phyloP scores from a whole-genome alignment of 1,140 invertebrate species.

The Diuraphis noxia region DNA sequence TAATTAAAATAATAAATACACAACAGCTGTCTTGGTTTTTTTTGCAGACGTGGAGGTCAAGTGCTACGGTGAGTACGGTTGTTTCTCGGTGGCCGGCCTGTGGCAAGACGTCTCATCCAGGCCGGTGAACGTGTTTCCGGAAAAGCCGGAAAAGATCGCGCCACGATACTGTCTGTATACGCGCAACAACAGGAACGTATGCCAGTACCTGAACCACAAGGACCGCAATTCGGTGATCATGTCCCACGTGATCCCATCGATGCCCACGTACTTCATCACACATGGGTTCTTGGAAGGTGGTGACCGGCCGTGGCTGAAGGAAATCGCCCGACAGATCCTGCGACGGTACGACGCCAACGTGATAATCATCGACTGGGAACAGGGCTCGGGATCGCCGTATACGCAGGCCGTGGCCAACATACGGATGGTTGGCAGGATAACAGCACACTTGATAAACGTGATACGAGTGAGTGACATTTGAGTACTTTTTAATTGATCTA shows the following conservation, averaged over 20 bases:
- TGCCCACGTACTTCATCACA: slow-evolving; percentile 74
- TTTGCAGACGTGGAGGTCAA: slow-evolving; percentile 55
- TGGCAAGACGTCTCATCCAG: slow-evolving; percentile 72
- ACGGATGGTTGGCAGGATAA: slow-evolving; percentile 80
- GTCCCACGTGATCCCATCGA: slow-evolving; percentile 66
- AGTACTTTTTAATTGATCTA: too few relatives aligned
- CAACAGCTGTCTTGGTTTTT: neutral
- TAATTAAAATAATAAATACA: neutral
- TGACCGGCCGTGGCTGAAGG: slow-evolving; percentile 71
- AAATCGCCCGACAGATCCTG: slow-evolving; percentile 62
- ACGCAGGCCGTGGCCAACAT: slow-evolving; percentile 89
- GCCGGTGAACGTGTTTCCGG: slow-evolving; percentile 78
- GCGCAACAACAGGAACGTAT: slow-evolving; percentile 63
- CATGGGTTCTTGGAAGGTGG: slow-evolving; percentile 87
- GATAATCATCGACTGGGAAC: slow-evolving; percentile 81
- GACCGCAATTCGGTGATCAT: slow-evolving; percentile 66
- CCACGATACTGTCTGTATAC: slow-evolving; percentile 64
- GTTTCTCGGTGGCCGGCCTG: slow-evolving; percentile 78
- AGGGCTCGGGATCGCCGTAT: slow-evolving; percentile 82
- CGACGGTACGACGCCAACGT: slow-evolving; percentile 72
- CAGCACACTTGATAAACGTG: slow-evolving; percentile 70
- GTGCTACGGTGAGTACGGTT: slow-evolving; percentile 81
- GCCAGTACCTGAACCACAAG: slow-evolving; percentile 68
- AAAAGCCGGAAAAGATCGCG: slow-evolving; percentile 65
- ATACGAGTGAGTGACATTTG: slow-evolving; percentile 61